Conservation (phyloP, 2,888 invertebrate species). For the Tromatobia lineatoria region DNA sequence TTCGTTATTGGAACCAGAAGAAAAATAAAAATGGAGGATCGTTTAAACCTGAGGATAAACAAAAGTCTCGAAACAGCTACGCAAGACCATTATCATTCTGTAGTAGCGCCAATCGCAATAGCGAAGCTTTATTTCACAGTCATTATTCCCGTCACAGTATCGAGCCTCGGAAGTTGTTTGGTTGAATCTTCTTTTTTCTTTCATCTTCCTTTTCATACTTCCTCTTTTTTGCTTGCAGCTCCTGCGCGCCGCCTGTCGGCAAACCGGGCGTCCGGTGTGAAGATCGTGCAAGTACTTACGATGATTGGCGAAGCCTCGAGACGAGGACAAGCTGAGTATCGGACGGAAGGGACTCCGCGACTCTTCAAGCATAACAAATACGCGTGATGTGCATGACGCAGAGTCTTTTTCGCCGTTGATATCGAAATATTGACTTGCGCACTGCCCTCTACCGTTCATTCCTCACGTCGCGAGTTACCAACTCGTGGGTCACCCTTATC, state of each 20-base stretch:
- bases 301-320: constrained; percentile 69
- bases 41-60: neutral
- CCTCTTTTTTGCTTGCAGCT: constrained; percentile 42
- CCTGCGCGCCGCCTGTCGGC: constrained; percentile 38
- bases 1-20: neutral
- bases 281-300: constrained; percentile 71
- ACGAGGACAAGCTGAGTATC: constrained; percentile 5
- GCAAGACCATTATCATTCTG: constrained; percentile 20
- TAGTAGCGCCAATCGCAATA: constrained; percentile 18
- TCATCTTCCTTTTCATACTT: constrained; percentile 31
- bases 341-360: constrained; percentile 59
- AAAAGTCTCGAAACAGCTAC: neutral
- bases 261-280: constrained; percentile 64
- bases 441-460: constrained; percentile 12
- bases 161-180: constrained; percentile 59
- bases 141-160: constrained; percentile 69
- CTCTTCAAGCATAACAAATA: constrained; percentile 73
- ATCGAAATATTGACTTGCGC: constrained; percentile 74
- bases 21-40: too few relatives aligned
- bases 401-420: constrained; percentile 68
- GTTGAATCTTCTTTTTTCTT: constrained; percentile 55
- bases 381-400: constrained; percentile 24
- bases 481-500: constrained; percentile 30
- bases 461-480: constrained; percentile 55
- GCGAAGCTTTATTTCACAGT: constrained; percentile 11